These are phyloP conservation scores for Ceramica pisi DNA, from an alignment of 2,888 invertebrate genomes.

Conservation along the genomic window DNA sequence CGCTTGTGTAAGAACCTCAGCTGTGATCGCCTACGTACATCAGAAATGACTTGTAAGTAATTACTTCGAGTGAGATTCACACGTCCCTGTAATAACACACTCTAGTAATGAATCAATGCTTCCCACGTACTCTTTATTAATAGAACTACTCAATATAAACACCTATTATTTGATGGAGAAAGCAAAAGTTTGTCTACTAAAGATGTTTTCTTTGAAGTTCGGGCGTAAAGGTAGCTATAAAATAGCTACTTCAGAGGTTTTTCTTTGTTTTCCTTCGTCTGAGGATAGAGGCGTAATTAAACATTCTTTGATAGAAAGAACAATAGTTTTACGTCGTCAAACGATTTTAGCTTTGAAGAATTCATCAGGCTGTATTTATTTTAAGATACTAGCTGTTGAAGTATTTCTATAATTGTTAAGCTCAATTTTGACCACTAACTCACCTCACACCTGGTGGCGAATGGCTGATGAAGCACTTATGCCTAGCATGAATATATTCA, in stretches of 20 bases:
- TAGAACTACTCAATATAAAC: conserved; percentile 47
- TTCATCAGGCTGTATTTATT: conserved; percentile 13
- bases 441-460: not conserved
- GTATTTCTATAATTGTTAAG: not conserved
- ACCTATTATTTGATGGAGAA: conserved; percentile 27
- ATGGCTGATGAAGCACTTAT: not conserved
- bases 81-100: conserved; percentile 62
- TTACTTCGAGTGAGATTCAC: conserved; percentile 63
- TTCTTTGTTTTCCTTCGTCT: conserved; percentile 19
- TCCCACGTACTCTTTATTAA: conserved; percentile 57
- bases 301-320: conserved; percentile 42
- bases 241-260: conserved; percentile 25
- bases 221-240: conserved; percentile 21
- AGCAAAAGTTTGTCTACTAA: conserved; percentile 30
- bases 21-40: conserved; percentile 57
- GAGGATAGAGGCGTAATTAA: conserved; percentile 42
- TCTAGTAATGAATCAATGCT: conserved; percentile 61
- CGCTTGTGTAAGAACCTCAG: conserved; percentile 43
- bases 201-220: conserved; percentile 41
- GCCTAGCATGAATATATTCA: too few species aligned
- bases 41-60: conserved; percentile 58
- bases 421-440: not conserved
- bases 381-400: conserved; percentile 8
- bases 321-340: conserved; percentile 37
- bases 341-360: conserved; percentile 21